These are phyloP conservation scores for Lucinisca nassula DNA, from an alignment of 2,888 invertebrate species.

Conservation along the genomic window DNA sequence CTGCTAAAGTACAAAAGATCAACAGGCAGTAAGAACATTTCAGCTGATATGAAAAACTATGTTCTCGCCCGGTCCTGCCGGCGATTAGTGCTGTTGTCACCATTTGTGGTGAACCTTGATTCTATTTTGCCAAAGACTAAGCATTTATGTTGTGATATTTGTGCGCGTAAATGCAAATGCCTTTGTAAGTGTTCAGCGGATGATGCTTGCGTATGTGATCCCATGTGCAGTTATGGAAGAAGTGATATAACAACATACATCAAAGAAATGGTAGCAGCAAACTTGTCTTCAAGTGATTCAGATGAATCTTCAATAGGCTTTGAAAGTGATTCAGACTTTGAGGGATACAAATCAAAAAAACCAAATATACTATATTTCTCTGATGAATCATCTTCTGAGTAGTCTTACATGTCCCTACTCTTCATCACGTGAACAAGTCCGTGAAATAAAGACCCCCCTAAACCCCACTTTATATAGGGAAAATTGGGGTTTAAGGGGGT, in stretches of 20 bases:
- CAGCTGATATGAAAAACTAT: conserved; percentile 34
- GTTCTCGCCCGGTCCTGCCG: neutral
- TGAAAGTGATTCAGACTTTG: conserved; percentile 11
- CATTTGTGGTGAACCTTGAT: neutral
- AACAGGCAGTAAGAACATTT: conserved; percentile 34
- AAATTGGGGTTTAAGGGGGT: too few species aligned
- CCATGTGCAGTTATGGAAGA: too few species aligned
- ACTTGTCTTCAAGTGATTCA: neutral
- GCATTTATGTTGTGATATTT: conserved; percentile 29
- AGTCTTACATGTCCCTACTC: too few species aligned
- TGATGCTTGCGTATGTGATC: too few species aligned
- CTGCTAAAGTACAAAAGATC: conserved; percentile 37
- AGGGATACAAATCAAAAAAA: neutral
- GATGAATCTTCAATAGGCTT: neutral
- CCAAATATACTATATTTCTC: neutral
- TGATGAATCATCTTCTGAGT: too few species aligned
- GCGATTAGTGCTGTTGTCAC: neutral
- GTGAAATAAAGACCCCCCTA: too few species aligned
- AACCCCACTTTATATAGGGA: too few species aligned
- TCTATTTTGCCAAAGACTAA: neutral
- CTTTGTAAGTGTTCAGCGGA: conserved; percentile 15
- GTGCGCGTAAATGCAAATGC: conserved; percentile 8
- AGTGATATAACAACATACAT: neutral
- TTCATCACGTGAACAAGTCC: too few species aligned
- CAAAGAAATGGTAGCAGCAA: neutral